These are phyloP conservation scores for Orthonyx spaldingii DNA, from an alignment of 2,113 vertebrate species.

Conservation along the genomic window DNA sequence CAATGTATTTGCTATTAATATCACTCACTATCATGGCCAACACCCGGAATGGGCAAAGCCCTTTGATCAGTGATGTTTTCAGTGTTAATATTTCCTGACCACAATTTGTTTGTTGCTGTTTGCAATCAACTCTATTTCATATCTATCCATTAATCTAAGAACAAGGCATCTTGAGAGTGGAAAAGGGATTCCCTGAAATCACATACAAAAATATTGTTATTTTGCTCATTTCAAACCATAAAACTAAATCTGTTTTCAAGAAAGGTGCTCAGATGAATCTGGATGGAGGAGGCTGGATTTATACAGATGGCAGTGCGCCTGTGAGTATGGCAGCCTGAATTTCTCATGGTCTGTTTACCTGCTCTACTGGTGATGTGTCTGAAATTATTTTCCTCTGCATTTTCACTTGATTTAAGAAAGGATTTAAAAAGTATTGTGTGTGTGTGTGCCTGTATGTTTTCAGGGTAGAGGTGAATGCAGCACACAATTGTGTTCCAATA, in stretches of 20 bases:
- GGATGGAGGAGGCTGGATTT: not conserved
- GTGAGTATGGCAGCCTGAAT: not conserved
- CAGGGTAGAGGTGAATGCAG: not conserved
- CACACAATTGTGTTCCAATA: not conserved
- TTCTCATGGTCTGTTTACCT: not conserved
- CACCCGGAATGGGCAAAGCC: not conserved
- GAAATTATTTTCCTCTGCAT: not conserved
- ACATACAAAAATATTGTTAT: not conserved
- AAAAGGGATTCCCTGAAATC: not conserved
- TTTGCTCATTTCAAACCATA: not conserved
- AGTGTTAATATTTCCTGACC: not conserved
- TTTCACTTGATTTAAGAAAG: not conserved
- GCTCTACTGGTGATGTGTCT: not conserved
- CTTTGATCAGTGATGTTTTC: not conserved
- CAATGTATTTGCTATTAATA: not conserved
- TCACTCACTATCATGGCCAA: not conserved
- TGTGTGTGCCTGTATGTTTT: not conserved
- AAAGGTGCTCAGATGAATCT: not conserved
- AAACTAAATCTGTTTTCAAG: not conserved
- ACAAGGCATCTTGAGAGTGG: not conserved
- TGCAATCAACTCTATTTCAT: not conserved
- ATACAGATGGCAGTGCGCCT: not conserved
- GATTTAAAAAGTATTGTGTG: not conserved
- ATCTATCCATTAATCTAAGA: not conserved
- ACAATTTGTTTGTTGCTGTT: not conserved